A percentile compares a stretch with the other conserved stretches of the same genome.
phyloP scores from a whole-genome alignment of 2,888 invertebrate genomes.

The Marasmarcha lunaedactyla region DNA sequence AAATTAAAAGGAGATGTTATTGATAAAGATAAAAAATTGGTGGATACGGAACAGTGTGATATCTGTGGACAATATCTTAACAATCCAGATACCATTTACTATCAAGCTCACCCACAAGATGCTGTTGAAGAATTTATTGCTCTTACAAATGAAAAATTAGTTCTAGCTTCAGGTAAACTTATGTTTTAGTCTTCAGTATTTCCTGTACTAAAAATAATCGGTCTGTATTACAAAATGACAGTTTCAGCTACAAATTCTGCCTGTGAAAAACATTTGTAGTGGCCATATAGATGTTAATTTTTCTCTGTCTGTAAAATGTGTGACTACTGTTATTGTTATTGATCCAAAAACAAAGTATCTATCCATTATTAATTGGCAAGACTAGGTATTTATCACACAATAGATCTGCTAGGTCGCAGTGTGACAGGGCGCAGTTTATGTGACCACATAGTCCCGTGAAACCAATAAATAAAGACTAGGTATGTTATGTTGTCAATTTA shows the following conservation, averaged over 20 bases:
- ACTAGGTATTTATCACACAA: too few relatives aligned
- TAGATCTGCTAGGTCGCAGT: too few relatives aligned
- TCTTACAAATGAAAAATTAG: slow-evolving; percentile 78
- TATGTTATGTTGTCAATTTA: too few relatives aligned
- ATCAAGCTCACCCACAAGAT: slow-evolving; percentile 82
- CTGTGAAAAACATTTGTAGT: too few relatives aligned
- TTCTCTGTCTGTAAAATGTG: neutral
- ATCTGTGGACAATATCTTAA: slow-evolving; percentile 57
- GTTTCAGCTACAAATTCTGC: slow-evolving; percentile 3
- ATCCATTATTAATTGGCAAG: too few relatives aligned
- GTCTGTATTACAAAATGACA: slow-evolving; percentile 3
- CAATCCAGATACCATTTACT: slow-evolving; percentile 66
- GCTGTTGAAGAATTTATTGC: slow-evolving; percentile 83
- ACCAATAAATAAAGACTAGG: too few relatives aligned
- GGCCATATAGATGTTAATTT: neutral
- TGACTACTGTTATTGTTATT: neutral
- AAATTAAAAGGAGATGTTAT: slow-evolving; percentile 4
- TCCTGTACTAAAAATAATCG: neutral
- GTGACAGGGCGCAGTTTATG: too few relatives aligned
- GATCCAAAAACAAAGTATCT: too few relatives aligned
- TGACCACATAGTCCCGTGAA: too few relatives aligned
- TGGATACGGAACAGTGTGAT: slow-evolving; percentile 43
- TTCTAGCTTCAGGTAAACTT: slow-evolving; percentile 78
- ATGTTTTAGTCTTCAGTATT: neutral
- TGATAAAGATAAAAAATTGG: slow-evolving; percentile 6